Conservation (phyloP, 92 coral and sea anemone genomes). For the Phenganax marumi region DNA sequence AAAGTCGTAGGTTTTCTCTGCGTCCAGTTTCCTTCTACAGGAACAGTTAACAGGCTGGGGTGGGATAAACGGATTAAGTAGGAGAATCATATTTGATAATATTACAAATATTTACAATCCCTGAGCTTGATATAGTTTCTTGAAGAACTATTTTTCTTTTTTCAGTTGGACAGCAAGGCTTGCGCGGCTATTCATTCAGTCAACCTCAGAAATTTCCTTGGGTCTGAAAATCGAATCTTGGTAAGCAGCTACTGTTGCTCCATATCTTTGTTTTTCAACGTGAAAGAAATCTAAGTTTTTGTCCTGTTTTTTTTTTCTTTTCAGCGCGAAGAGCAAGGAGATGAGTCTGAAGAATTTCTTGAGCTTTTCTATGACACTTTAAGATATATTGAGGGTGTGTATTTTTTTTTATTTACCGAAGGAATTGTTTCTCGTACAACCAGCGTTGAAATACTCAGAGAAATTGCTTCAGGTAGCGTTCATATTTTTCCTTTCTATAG, state of each 20-base stretch:
- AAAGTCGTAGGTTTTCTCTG: no score
- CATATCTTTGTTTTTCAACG: neutral
- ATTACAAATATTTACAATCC: neutral
- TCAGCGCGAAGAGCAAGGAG: slow-evolving; percentile 95
- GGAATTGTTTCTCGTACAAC: neutral
- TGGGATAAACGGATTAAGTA: no score
- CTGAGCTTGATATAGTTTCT: neutral
- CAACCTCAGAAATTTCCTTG: slow-evolving; percentile 92
- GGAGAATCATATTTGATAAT: no score
- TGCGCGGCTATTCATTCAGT: slow-evolving; percentile 99
- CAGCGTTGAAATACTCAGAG: neutral
- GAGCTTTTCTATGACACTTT: slow-evolving; percentile 80
- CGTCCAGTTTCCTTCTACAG: no score
- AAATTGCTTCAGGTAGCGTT: neutral
- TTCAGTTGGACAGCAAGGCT: slow-evolving; percentile 93
- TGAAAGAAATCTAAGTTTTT: neutral
- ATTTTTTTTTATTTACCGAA: neutral
- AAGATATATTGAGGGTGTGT: slow-evolving; percentile 79
- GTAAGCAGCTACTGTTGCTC: slow-evolving; percentile 49
- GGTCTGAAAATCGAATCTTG: slow-evolving; percentile 86
- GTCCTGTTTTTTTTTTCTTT: neutral
- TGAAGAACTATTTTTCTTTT: neutral
- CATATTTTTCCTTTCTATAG: slow-evolving; percentile 30
- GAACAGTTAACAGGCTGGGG: no score
- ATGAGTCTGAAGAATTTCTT: slow-evolving; percentile 89